Evolutionary conservation across 2,888 invertebrate genomes (phyloP), one percentile per base, ranked within the genome.

Genomic region (Serrognathus titanus): DNA sequence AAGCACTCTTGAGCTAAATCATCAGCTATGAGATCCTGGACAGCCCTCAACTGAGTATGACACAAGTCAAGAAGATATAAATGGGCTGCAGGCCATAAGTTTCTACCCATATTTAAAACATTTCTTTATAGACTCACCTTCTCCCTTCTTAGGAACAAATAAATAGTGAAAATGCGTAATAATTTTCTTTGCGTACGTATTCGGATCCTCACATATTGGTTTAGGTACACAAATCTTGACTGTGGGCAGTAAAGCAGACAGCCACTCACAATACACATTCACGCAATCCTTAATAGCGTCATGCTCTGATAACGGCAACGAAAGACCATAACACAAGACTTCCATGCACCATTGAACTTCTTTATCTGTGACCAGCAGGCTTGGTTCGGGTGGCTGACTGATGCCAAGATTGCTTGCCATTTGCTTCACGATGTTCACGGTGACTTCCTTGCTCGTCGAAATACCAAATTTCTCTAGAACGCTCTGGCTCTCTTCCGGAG

Each of bases 251-350:
- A 97, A 80, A 2, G 96, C 92, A 0, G 92, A 89, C 63, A 98
- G 80, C 97, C 97, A 98, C 72, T 97, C 95, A 76, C 96, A 97
- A 74, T 97, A 97, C 37, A 97, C 90, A 74, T 93, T 93, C 41
- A 97, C 97, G 75, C 97, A 97, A 77, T 97, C 96, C 63, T 95
- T 89, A 51, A 97, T 89, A 0, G 95, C 93, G 68, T 96, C 96
- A 75, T 96, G 94, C 77, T 97, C 97, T 37, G 87, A 83, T 47
- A 97, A 79, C 0, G 96, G 95, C 45, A 97, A 80, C 10, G 94
- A 92, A 3, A 98, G 82, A 0, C 97, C 97, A 78, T 88, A 96
- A 69, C 97, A 92, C 60, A 97, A 87, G 10, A 90, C 90, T 77
- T 90, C 90, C 81, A 91, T 85, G 59, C 90, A 90, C 90, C 90